phyloP scores from a whole-genome alignment of 2,797 vertebrate genomes.

The Acomys russatus region DNA sequence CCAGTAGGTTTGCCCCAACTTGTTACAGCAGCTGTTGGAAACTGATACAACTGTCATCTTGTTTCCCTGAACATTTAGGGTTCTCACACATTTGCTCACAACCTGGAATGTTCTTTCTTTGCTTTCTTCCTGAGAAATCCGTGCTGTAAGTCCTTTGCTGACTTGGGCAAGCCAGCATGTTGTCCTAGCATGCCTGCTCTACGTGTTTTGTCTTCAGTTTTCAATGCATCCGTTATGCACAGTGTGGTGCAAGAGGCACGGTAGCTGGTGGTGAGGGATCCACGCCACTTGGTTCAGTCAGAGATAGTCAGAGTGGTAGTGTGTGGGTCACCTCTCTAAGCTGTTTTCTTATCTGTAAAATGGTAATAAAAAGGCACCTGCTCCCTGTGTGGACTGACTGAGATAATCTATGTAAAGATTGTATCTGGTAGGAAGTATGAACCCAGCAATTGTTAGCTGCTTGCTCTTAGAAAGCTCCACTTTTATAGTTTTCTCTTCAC shows the following conservation, averaged over 20 bases:
- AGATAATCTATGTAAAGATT: background rate
- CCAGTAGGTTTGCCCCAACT: background rate
- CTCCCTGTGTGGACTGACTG: background rate
- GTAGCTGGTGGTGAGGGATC: background rate
- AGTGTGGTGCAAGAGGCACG: background rate
- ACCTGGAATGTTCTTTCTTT: background rate
- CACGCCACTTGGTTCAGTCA: background rate
- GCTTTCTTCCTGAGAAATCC: slow-evolving; percentile 11
- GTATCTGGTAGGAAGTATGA: background rate
- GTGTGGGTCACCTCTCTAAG: background rate
- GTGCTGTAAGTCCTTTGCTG: background rate
- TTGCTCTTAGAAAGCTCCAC: background rate
- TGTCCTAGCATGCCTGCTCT: background rate
- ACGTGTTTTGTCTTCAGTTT: background rate
- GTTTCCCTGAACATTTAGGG: background rate
- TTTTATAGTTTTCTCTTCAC: background rate
- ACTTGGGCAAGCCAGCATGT: background rate
- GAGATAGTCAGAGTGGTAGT: background rate
- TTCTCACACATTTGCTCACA: background rate
- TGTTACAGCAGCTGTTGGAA: background rate
- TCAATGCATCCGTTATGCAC: background rate
- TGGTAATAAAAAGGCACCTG: background rate
- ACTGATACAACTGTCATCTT: background rate
- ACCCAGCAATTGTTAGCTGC: background rate
- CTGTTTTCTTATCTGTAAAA: slow-evolving; percentile 18